Base-by-base conservation (phyloP, 2,113 vertebrate species). In the Arothron firmamentum region DNA sequence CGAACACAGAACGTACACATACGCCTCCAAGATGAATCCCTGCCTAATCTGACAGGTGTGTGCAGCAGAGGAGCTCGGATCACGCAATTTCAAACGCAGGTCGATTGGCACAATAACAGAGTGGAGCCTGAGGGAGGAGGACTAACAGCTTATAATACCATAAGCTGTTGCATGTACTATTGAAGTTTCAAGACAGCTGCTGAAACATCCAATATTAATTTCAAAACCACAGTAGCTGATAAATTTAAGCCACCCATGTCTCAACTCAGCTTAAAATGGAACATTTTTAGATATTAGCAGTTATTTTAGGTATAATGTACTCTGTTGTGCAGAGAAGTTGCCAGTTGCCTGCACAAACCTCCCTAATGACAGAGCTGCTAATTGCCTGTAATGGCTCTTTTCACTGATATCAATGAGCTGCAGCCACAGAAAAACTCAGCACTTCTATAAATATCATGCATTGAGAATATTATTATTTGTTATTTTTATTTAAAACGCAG, bases 331-430 rank as follows among this genome's bases (percentile, higher is more conserved):
- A 62, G 64, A 68, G 69, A 65, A 57, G 68, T 83, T 74, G 75
- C 80, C 80, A 76, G 77, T 66, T 75, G 80, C 84, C 80, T 79
- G 83, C 80, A 82, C 80, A 80, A 55, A 43, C 80, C 79, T 85
- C 80, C 69, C 80, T 88, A 85, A 88, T 88, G 82, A 86, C 86
- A 86, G 79, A 88, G 75, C 51, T 75, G 77, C 73, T 88, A 86
- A 88, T 88, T 88, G 86, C 71, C 79, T 76, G 67, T 85, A 88
- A 88, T 88, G 82, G 84, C 62, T 82, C 86, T 82, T 83, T 86
- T 82, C 77, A 82, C 80, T 68, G 72, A 83, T 86, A 85, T 70
- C 79, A 79, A 73, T 67, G 63, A 77, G 71, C 74, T 65, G 66
- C 77, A 80, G 73, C 82, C 64, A 25, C 71, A 66, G 66, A 81